Base-by-base conservation (phyloP, 2,797 vertebrate species). In the Phoeniculus purpureus region DNA sequence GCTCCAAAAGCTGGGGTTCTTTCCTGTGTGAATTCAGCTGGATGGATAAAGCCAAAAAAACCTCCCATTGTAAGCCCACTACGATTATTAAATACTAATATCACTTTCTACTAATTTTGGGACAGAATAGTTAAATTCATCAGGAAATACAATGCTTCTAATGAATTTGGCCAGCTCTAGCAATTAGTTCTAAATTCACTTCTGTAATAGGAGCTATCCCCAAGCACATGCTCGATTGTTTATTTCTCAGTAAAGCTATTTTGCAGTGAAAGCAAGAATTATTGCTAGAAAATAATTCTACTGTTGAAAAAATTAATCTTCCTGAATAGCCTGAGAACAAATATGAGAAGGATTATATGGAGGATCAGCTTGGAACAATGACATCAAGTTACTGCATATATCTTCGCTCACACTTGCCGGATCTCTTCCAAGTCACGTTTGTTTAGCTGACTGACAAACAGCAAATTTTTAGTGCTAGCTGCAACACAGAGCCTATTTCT, bases 171-270 rank as follows among this genome's bases (percentile, higher is more conserved):
- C 65, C 37, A 85, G 50, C 68, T 89, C 47, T 37, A 54, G 59
- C 85, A 76, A 76, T 83, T 85, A 66, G 50, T 84, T 92, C 55
- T 74, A 74, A 90, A 90, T 84, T 90, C 81, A 67, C 31, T 81
- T 84, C 62, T 66, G 40, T 87, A 80, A 64, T 29, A 80, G 58
- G 50, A 84, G 23, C 25, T 59, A 78, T 59, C 66, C 47, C 67
- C 61, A 88, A 92, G 91, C 60, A 89, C 64, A 85, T 67, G 67
- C 22, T 54, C 40, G 34, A 68, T 72, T 92, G 85, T 61, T 79
- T 84, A 32, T 95, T 94, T 90, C 80, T 88, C 77, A 58, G n/a
- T 88, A 95, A 89, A 93, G 56, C 81, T 87, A 67, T 90, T 94
- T 90, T 81, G 86, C 90, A 82, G 85, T 40, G 54, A 77, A n/a